A percentile compares a stretch with the other conserved stretches of the same genome.
Evolutionary conservation across 2,113 vertebrate species (phyloP).

Genomic region (Oxyruncus cristatus): DNA sequence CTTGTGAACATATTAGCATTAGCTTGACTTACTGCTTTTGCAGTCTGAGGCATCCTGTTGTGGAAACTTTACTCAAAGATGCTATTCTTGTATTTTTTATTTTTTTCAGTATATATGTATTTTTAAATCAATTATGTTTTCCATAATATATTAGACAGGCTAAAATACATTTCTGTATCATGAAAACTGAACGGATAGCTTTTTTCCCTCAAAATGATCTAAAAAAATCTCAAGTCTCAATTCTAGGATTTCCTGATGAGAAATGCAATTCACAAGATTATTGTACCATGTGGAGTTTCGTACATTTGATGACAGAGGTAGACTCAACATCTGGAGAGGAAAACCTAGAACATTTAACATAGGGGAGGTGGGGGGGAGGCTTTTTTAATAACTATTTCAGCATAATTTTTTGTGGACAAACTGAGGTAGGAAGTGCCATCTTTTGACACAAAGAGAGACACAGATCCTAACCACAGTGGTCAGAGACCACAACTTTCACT

Average conservation of each 20-base stretch:
- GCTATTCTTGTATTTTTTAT: background rate
- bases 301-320: background rate
- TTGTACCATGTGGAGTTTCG: background rate
- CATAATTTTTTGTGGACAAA: background rate
- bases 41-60: background rate
- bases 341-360: background rate
- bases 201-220: background rate
- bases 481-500: background rate
- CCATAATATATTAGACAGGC: background rate
- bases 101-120: background rate
- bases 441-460: background rate
- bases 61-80: background rate
- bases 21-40: background rate
- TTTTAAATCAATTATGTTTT: background rate
- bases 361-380: fast-evolving
- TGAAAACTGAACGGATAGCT: background rate
- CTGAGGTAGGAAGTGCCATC: background rate
- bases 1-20: background rate
- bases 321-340: background rate
- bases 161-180: background rate
- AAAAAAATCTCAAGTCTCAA: background rate
- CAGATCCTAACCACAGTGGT: background rate
- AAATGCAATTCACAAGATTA: background rate
- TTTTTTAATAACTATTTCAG: background rate
- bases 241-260: background rate